Percentiles rank a stretch among this genome's conserved stretches.
Evolutionary conservation across 2,888 invertebrate species (phyloP).

Genomic region (Megalurothrips usitatus): DNA sequence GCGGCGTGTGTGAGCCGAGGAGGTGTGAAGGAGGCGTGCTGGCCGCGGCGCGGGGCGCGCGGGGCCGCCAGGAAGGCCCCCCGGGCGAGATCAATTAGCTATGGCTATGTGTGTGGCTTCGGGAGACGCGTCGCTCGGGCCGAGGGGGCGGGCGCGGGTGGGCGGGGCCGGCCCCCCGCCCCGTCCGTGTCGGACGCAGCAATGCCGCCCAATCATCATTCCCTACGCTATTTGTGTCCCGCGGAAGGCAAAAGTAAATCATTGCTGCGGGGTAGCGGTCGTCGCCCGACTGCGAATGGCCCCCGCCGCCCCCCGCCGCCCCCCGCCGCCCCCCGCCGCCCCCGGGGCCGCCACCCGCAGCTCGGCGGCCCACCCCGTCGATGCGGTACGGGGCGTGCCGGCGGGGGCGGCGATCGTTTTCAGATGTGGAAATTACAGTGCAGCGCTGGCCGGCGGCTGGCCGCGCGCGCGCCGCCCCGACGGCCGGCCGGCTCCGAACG

Average conservation of each 20-base stretch:
- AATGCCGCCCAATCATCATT: not conserved
- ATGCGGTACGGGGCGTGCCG: too few species aligned
- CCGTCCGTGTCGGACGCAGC: not conserved
- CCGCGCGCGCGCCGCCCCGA: too few species aligned
- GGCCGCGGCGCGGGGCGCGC: not conserved
- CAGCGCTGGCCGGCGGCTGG: too few species aligned
- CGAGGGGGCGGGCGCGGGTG: not conserved
- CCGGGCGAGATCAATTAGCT: slow-evolving; percentile 16
- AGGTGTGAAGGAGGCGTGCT: slow-evolving; percentile 25
- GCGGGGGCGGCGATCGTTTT: too few species aligned
- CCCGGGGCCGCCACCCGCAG: not conserved
- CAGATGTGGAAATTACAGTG: too few species aligned
- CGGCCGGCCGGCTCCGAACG: too few species aligned
- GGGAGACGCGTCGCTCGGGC: not conserved
- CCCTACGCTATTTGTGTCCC: not conserved
- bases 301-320: not conserved
- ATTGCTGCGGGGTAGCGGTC: not conserved
- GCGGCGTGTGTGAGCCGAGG: not conserved
- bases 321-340: not conserved
- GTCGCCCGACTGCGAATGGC: not conserved
- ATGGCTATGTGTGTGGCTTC: slow-evolving; percentile 24
- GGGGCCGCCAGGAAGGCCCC: not conserved
- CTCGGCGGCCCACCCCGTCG: not conserved
- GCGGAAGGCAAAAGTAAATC: not conserved
- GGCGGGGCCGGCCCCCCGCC: not conserved